Conservation (phyloP, 2,113 vertebrate species). For the Castor canadensis region DNA sequence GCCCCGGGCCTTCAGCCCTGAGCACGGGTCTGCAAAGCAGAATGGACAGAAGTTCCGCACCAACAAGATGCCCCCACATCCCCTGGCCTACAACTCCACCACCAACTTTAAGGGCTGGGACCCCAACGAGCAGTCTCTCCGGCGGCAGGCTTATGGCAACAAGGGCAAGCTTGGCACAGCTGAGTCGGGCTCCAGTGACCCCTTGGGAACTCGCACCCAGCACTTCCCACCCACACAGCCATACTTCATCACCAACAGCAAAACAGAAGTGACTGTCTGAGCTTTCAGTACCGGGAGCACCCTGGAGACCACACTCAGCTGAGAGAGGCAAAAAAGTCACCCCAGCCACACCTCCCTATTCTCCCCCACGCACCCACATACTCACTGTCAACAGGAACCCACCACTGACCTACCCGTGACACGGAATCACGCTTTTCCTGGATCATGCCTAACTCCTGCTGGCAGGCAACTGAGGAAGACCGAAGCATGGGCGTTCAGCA, state of each 20-base stretch:
- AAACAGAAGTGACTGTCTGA: conserved; percentile 99
- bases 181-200: conserved; percentile 90
- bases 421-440: conserved; percentile 64
- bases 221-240: conserved; percentile 96
- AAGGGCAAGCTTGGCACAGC: conserved; percentile 91
- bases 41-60: conserved; percentile 93
- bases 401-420: conserved; percentile 24
- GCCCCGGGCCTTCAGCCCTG: conserved; percentile 88
- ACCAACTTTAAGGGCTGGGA: conserved; percentile 96
- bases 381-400: neutral
- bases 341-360: neutral
- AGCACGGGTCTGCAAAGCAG: conserved; percentile 89
- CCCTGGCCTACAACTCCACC: conserved; percentile 92
- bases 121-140: conserved; percentile 91
- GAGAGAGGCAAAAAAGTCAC: conserved; percentile 79
- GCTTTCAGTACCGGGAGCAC: conserved; percentile 8
- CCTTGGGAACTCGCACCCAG: conserved; percentile 91
- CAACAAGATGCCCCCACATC: conserved; percentile 88
- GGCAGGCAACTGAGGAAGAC: conserved; percentile 65
- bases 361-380: neutral
- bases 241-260: conserved; percentile 99
- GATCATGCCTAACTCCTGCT: conserved; percentile 62
- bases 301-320: conserved; percentile 74
- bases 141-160: conserved; percentile 91
- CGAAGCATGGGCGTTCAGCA: conserved; percentile 80